Percentiles rank a stretch among this genome's conserved stretches.
phyloP scores from a whole-genome alignment of 2,113 vertebrate species.

The Caretta caretta region DNA sequence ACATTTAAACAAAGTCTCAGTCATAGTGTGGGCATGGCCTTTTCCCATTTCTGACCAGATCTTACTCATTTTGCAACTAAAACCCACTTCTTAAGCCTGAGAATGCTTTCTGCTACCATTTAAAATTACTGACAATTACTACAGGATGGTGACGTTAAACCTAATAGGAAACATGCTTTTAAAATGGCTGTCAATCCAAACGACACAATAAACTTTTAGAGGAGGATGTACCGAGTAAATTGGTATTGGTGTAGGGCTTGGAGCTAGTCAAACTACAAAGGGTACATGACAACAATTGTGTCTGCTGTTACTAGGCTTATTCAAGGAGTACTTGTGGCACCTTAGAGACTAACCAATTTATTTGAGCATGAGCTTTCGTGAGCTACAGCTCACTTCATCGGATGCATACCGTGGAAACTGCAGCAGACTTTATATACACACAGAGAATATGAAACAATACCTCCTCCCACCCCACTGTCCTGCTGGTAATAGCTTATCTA shows the following conservation, averaged over 20 bases:
- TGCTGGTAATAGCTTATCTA: too few species aligned
- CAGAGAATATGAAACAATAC: too few species aligned
- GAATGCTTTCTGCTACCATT: background rate
- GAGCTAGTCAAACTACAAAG: background rate
- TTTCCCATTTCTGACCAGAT: background rate
- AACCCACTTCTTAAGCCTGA: background rate
- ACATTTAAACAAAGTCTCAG: background rate
- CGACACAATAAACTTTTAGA: background rate
- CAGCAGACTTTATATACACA: too few species aligned
- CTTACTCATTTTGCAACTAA: accelerated
- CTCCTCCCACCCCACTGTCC: too few species aligned
- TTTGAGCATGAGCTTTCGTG: too few species aligned
- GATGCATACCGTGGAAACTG: too few species aligned
- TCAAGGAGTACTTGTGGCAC: too few species aligned
- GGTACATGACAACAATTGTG: too few species aligned
- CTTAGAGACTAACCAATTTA: too few species aligned
- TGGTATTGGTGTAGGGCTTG: accelerated
- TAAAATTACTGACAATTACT: background rate
- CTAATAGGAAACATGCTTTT: background rate
- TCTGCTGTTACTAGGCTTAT: background rate
- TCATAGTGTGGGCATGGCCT: background rate
- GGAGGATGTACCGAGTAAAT: background rate
- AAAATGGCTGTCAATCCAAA: background rate
- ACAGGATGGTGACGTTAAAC: background rate
- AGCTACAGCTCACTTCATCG: too few species aligned